Evolutionary conservation across 2,888 invertebrate genomes (phyloP), one percentile per base, ranked within the genome.

Genomic region (Amblyjoppa proteus): DNA sequence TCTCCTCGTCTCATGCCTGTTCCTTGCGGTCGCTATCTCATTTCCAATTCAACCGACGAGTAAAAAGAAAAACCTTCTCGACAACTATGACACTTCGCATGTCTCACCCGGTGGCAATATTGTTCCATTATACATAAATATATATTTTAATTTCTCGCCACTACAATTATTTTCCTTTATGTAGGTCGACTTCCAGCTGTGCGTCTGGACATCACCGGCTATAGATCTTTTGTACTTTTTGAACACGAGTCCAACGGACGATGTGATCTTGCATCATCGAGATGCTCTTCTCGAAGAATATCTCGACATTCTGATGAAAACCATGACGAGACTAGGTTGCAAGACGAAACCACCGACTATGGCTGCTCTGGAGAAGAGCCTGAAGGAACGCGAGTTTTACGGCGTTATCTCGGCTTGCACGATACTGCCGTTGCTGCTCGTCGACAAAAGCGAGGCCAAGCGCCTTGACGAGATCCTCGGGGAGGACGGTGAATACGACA

Each of bases 111-210:
- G 53, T 7, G 53, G 20, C 53, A 7, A 7, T 53, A 53, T 20
- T 41, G 9, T 7, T 13, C 0, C 31, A 3, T 13, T n/a, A 16
- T 1, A 38, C 0, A 3, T 66, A 20, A 20, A 20, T 31, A 31
- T n/a, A 5, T 20, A n/a, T 20, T n/a, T 7, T 66, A 5, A 66
- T 34, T 66, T 38, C 9, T 28, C 34, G 20, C 7, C 38, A 20
- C 28, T 51, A 6, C 11, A 76, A 20, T 61, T 61, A 13, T 28
- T 61, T 61, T 61, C 16, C 0, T 61, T 28, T 61, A 5, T 1
- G 61, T 2, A 95, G 95, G 94, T 95, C 73, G 95, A 95, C 88
- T 95, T 94, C 82, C 95, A 95, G 92, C 81, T 95, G 85, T 92
- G 93, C 73, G 80, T 91, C 51, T 95, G 94, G 86, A 89, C 92